Conservation (phyloP, 2,113 vertebrate species). For the Rhadina sibilatrix region DNA sequence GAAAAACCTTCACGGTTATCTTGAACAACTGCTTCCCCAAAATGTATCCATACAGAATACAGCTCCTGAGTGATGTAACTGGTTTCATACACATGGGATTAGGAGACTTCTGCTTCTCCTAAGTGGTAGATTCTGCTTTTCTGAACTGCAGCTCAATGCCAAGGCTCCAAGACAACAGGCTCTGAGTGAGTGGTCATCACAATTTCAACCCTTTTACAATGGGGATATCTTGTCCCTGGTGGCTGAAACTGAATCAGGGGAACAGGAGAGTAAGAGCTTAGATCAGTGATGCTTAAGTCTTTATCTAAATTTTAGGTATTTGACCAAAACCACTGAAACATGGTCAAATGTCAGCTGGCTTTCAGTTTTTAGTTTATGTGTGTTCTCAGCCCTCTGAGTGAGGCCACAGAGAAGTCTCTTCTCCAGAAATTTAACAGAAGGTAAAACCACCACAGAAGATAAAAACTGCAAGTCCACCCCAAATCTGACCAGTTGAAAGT, state of each 20-base stretch:
- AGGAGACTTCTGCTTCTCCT: not conserved
- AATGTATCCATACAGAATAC: fast-evolving
- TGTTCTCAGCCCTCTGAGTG: not conserved
- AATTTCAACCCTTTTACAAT: not conserved
- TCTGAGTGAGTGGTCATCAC: not conserved
- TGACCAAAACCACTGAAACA: not conserved
- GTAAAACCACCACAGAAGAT: not conserved
- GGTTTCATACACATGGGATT: not conserved
- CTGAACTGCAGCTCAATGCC: not conserved
- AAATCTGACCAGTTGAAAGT: not conserved
- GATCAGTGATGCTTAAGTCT: not conserved
- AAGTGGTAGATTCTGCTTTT: not conserved
- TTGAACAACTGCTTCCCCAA: not conserved
- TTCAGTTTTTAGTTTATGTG: not conserved
- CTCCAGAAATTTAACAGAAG: not conserved
- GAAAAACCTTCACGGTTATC: not conserved
- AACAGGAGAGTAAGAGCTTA: not conserved
- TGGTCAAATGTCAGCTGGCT: not conserved
- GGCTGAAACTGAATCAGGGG: not conserved
- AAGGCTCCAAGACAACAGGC: not conserved
- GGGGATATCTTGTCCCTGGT: not conserved
- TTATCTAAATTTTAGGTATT: not conserved
- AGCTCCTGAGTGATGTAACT: not conserved
- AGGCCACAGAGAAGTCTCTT: not conserved
- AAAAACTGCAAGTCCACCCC: not conserved